Percentiles rank a stretch among this genome's conserved stretches.
Conservation (phyloP, 2,888 invertebrate species). For the Epirrhoe alternata region DNA sequence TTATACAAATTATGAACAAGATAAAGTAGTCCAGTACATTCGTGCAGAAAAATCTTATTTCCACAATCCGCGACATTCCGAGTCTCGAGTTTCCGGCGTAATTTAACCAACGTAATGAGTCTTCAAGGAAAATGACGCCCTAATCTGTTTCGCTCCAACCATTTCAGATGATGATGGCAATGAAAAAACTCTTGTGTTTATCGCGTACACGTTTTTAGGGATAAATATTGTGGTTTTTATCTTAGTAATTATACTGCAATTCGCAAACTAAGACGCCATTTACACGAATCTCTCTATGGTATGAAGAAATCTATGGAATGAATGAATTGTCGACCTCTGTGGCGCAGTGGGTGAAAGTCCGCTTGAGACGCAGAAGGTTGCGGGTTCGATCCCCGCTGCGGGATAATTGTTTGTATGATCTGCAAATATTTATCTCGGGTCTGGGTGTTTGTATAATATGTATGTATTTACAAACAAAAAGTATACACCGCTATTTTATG, state of each 20-base stretch:
- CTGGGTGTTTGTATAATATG: too few species aligned
- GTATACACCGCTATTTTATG: too few species aligned
- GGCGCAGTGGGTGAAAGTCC: too few species aligned
- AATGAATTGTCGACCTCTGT: too few species aligned
- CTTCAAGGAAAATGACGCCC: slow-evolving; percentile 28
- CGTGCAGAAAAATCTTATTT: slow-evolving; percentile 10
- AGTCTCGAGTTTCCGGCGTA: slow-evolving; percentile 22
- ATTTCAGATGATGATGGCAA: slow-evolving; percentile 15
- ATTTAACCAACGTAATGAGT: slow-evolving; percentile 35
- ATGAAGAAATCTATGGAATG: too few species aligned
- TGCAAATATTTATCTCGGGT: too few species aligned
- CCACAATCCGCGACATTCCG: slow-evolving; percentile 1
- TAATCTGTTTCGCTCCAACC: slow-evolving; percentile 26
- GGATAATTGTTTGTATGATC: too few species aligned
- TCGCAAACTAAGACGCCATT: not conserved
- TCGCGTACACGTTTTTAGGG: not conserved
- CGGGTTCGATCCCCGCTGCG: too few species aligned
- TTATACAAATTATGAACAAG: not conserved
- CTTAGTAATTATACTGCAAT: not conserved
- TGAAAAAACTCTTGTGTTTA: not conserved
- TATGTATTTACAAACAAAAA: too few species aligned
- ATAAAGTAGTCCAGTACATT: not conserved
- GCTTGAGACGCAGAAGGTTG: too few species aligned
- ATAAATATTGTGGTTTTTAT: not conserved
- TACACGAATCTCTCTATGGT: too few species aligned